Evolutionary conservation across 2,113 vertebrate genomes (phyloP).

Genomic region (Scartelaos histophorus): DNA sequence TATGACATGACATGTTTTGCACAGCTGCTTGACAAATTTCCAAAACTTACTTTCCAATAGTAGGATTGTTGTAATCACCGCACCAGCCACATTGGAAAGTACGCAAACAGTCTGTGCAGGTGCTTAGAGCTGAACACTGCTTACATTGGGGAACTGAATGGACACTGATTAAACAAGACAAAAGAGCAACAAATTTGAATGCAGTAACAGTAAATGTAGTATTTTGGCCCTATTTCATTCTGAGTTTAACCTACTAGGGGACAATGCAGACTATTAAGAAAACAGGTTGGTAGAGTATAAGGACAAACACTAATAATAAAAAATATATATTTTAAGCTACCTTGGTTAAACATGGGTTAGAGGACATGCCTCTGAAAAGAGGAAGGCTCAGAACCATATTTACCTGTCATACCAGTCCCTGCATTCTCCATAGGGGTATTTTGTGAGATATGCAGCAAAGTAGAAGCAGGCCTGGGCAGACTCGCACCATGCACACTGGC

Average conservation of each 20-base stretch:
- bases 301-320: neutral
- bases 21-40: neutral
- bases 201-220: neutral
- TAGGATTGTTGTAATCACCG: conserved; percentile 91
- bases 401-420: conserved; percentile 94
- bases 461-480: conserved; percentile 90
- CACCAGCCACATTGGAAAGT: conserved; percentile 93
- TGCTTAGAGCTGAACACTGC: conserved; percentile 81
- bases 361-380: no score
- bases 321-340: neutral
- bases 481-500: conserved; percentile 94
- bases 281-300: neutral
- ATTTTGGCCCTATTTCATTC: neutral
- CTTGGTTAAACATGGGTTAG: no score
- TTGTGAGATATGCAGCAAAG: conserved; percentile 90
- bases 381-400: neutral
- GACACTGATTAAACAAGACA: conserved; percentile 70
- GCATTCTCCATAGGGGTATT: conserved; percentile 89
- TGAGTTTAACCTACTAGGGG: neutral
- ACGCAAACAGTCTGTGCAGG: conserved; percentile 85
- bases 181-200: conserved; percentile 6
- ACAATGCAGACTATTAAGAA: neutral
- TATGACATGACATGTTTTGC: neutral
- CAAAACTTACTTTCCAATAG: conserved; percentile 82
- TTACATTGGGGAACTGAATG: conserved; percentile 89